Evolutionary conservation across 1,140 invertebrate species (phyloP).

Genomic region (Drosophila punjabiensis): DNA sequence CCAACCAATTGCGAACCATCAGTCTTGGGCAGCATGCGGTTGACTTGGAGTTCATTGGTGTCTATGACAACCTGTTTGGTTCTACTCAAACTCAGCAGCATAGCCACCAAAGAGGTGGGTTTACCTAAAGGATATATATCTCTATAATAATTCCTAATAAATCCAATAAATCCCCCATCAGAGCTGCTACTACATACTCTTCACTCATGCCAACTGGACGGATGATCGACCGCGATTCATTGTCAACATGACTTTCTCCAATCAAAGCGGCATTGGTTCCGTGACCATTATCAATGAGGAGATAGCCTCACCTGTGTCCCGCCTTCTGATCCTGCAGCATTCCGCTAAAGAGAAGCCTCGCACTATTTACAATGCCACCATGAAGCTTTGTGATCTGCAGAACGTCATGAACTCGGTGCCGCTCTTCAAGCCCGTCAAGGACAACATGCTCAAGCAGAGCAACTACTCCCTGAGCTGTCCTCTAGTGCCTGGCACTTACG

Average conservation of each 20-base stretch:
- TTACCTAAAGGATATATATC: neutral
- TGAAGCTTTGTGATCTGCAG: conserved; percentile 64
- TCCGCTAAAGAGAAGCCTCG: conserved; percentile 30
- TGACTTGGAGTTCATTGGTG: neutral
- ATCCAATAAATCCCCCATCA: neutral
- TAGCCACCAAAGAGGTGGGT: conserved; percentile 56
- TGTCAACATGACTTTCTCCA: conserved; percentile 75
- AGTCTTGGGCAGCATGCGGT: conserved; percentile 29
- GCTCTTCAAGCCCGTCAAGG: conserved; percentile 67
- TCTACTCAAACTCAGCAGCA: conserved; percentile 4
- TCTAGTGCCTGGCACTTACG: conserved; percentile 59
- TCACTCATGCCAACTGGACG: conserved; percentile 67
- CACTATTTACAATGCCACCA: conserved; percentile 66
- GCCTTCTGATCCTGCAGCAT: conserved; percentile 50
- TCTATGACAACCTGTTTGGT: conserved; percentile 20
- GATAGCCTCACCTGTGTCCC: conserved; percentile 51
- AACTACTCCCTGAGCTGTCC: conserved; percentile 71
- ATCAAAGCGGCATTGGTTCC: conserved; percentile 54
- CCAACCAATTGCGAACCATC: neutral
- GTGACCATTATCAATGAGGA: conserved; percentile 64
- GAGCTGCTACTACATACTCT: conserved; percentile 56
- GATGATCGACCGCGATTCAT: conserved; percentile 62
- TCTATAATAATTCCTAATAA: too few relatives aligned
- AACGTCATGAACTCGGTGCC: conserved; percentile 62
- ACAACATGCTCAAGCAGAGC: conserved; percentile 64